Base-by-base conservation (phyloP, 2,113 vertebrate genomes). In the Daboia siamensis region DNA sequence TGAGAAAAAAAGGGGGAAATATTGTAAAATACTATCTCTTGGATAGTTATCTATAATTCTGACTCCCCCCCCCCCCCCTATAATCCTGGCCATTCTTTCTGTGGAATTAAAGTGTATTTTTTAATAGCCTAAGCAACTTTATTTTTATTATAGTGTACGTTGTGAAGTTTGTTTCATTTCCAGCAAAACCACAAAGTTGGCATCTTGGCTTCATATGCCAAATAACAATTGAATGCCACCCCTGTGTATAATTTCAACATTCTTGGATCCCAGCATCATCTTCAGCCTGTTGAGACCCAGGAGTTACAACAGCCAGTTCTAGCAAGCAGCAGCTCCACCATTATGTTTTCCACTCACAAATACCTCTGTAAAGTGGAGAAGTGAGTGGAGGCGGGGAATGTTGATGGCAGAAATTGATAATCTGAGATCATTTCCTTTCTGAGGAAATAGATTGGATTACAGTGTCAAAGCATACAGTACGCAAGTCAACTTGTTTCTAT, bases 401-500 rank as follows among this genome's bases (percentile, higher is more conserved):
- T 48, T 17, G 29, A 91, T 80, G 87, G 54, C 33, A 54, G 54
- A 48, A 55, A 54, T 74, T 93, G 5, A 90, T 29, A 24, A 88
- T n/a, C 93, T 29, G 74, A 89, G 80, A 8, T 69, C 39, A 91
- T 93, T 95, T 94, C 91, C 86, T 86, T 90, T 86, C 74, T 46
- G 93, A 86, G 91, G 93, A 15, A 92, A 88, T 56, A 87, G 3
- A 90, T 94, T 95, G 90, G 74, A 91, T 93, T 86, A 88, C 85
- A 54, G 17, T 90, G 33, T 87, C 89, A 93, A 89, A 92, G 84
- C 56, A 92, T 86, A 90, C 57, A 93, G 33, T 86, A 92, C 74
- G 86, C 90, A 61, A 93, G 48, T 94, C 88, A 95, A 92, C 57
- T 90, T 89, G 51, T 94, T 94, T 93, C 88, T 39, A 89, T 93